Evolutionary conservation across 2,888 invertebrate genomes (phyloP), one percentile per base, ranked within the genome.

Genomic region (Bugulina stolonifera): DNA sequence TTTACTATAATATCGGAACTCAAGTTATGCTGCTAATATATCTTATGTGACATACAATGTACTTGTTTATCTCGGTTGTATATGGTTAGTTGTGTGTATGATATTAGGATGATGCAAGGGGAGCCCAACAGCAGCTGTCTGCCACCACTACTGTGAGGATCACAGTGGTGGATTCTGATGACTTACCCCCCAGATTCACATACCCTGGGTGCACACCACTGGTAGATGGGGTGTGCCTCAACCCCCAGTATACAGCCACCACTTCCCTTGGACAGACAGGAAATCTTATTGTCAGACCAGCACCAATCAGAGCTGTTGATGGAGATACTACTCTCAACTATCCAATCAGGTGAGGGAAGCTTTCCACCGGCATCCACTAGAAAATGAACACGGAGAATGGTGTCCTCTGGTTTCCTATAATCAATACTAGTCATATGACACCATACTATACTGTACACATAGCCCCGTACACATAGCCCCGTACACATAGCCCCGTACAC

Each of bases 51-150:
- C 18, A 5, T 43, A 18, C 43, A 43, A 5, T 43, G 43, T 43
- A 10, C 43, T 43, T 18, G 10, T 43, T 43, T n/a, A n/a, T n/a
- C n/a, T n/a, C n/a, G n/a, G n/a, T n/a, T n/a, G n/a, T n/a, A n/a
- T n/a, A n/a, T n/a, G n/a, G n/a, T n/a, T n/a, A n/a, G n/a, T n/a
- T n/a, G n/a, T n/a, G n/a, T n/a, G n/a, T n/a, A n/a, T n/a, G n/a
- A n/a, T n/a, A n/a, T n/a, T 55, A 64, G 64, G 64, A 64, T 64
- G 64, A 64, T 64, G 64, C 64, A 14, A 27, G 64, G n/a, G 27
- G 27, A 5, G 29, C 25, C 14, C 64, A 22, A 5, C 2, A n/a
- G n/a, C 43, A 43, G 43, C 32, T 64, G 32, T 25, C 64, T 32
- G 64, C 64, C 1, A 64, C 64, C 1, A 64, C 64, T n/a, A 64